Conservation (phyloP, 2,113 vertebrate genomes). For the Hemichromis elongatus region DNA sequence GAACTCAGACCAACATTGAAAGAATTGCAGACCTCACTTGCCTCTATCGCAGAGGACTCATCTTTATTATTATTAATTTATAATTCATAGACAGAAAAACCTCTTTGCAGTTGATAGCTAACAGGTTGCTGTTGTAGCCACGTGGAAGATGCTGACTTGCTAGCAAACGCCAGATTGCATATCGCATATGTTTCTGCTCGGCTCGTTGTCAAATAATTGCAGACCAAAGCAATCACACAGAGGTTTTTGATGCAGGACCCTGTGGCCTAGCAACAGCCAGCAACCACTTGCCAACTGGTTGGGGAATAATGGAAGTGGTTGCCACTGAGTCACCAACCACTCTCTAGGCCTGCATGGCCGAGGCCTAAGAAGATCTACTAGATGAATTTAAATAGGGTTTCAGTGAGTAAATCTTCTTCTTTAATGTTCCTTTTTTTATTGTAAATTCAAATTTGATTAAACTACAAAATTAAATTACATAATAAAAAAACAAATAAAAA, state of each 20-base stretch:
- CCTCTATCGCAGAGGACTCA: too few species aligned
- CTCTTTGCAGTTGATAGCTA: background rate
- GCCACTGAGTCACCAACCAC: rapidly evolving
- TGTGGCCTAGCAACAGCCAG: background rate
- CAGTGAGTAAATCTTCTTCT: background rate
- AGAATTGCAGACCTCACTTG: background rate
- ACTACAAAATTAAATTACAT: background rate
- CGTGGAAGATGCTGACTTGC: background rate
- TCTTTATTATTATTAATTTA: background rate
- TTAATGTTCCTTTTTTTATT: background rate
- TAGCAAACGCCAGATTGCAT: background rate
- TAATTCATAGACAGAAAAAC: background rate
- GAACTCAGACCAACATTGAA: background rate
- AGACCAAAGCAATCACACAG: background rate
- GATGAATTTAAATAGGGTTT: background rate
- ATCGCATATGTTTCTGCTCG: background rate
- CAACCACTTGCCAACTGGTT: background rate
- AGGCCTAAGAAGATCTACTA: background rate
- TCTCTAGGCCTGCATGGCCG: background rate
- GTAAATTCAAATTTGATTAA: background rate
- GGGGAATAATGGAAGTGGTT: background rate
- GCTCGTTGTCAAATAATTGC: background rate
- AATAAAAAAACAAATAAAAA: background rate
- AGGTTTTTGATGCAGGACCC: background rate
- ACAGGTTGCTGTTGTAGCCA: background rate